Percentiles rank a stretch among this genome's conserved stretches.
phyloP scores from a whole-genome alignment of 2,888 invertebrate genomes.

The Netelia fuscicornis region DNA sequence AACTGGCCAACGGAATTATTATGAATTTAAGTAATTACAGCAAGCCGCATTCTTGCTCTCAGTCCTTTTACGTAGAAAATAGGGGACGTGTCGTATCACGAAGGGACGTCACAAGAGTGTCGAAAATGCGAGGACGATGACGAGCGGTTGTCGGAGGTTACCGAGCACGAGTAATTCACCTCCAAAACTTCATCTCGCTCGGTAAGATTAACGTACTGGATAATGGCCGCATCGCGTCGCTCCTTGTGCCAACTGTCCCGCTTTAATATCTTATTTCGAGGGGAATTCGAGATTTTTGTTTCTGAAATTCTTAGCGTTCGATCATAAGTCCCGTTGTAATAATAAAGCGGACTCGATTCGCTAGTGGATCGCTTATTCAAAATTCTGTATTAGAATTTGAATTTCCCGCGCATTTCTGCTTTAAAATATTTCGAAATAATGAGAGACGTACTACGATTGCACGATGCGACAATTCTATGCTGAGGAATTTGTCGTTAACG shows the following conservation, averaged over 20 bases:
- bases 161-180: conserved; percentile 22
- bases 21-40: conserved; percentile 22
- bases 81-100: conserved; percentile 22
- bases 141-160: conserved; percentile 40
- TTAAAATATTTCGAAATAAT: no score
- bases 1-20: not conserved
- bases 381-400: not conserved
- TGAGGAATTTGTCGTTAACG: no score
- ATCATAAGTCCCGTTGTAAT: conserved; percentile 27
- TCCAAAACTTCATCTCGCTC: conserved; percentile 35
- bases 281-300: not conserved
- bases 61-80: conserved; percentile 25
- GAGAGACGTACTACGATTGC: no score
- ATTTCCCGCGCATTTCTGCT: no score
- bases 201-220: conserved; percentile 76
- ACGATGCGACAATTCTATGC: no score
- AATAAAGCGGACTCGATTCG: conserved; percentile 1
- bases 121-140: conserved; percentile 64
- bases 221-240: conserved; percentile 69
- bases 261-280: conserved; percentile 26
- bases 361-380: conserved; percentile 14
- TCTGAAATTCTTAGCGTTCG: conserved; percentile 30
- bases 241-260: conserved; percentile 23
- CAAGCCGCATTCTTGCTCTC: not conserved
- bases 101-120: conserved; percentile 61